Conservation (phyloP, 2,113 vertebrate genomes). For the Aldabrachelys gigantea region DNA sequence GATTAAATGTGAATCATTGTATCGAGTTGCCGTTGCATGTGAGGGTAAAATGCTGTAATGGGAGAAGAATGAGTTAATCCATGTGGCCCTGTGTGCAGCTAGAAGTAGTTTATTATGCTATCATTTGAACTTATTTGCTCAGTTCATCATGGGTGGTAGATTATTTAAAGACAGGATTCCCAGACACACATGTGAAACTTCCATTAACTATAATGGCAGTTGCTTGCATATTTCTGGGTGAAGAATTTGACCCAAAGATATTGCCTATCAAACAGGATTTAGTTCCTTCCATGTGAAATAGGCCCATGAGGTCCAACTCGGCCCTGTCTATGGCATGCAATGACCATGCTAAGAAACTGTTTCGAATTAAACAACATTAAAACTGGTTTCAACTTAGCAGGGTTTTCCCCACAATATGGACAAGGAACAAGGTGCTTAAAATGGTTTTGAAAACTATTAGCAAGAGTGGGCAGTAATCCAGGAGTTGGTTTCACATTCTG, state of each 20-base stretch:
- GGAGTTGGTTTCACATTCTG: background rate
- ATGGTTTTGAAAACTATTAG: background rate
- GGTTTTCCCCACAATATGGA: background rate
- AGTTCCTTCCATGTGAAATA: background rate
- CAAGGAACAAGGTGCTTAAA: background rate
- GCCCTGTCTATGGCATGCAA: background rate
- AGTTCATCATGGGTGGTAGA: background rate
- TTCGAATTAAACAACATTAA: background rate
- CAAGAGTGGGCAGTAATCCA: background rate
- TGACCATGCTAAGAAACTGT: background rate
- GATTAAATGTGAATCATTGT: constrained; percentile 31
- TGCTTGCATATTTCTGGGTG: background rate
- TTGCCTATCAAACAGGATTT: background rate
- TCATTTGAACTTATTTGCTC: constrained; percentile 61
- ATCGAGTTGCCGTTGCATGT: constrained; percentile 37
- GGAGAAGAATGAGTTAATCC: constrained; percentile 50
- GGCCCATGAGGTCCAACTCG: background rate
- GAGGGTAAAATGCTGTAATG: constrained; percentile 42
- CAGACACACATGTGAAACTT: background rate
- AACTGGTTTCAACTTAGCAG: background rate
- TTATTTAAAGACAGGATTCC: constrained; percentile 12
- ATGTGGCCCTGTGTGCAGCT: constrained; percentile 31
- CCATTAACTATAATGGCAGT: background rate
- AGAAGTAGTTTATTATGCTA: constrained; percentile 55
- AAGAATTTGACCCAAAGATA: background rate